A percentile compares a stretch with the other conserved stretches of the same genome.
phyloP scores from a whole-genome alignment of 2,888 invertebrate species.

The Calameuta idolon region DNA sequence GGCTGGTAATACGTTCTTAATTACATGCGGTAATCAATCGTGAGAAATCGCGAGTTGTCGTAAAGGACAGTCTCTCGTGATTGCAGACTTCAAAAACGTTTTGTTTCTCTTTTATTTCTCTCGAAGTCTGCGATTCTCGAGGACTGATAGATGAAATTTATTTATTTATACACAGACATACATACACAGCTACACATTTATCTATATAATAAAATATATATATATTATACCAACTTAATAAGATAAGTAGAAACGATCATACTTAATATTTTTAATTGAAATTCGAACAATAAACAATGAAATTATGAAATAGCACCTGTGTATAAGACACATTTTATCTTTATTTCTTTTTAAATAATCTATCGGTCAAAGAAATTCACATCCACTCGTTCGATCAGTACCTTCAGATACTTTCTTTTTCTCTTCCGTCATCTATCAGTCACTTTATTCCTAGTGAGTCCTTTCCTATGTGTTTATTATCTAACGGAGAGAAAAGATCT shows the following conservation, averaged over 20 bases:
- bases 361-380: too few species aligned
- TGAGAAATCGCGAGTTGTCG: not conserved
- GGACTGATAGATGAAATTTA: constrained; percentile 44
- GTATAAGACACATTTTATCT: not conserved
- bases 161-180: constrained; percentile 40
- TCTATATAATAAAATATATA: constrained; percentile 14
- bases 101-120: not conserved
- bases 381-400: not conserved
- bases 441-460: not conserved
- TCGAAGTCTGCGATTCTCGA: constrained; percentile 24
- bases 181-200: constrained; percentile 28
- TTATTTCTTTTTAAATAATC: not conserved
- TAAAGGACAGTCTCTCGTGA: not conserved
- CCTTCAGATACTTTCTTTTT: too few species aligned
- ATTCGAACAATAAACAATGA: not conserved
- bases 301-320: not conserved
- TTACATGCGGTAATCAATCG: not conserved
- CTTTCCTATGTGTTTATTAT: too few species aligned
- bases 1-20: not conserved
- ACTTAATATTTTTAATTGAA: constrained; percentile 46
- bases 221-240: constrained; percentile 36
- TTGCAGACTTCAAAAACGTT: not conserved
- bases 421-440: not conserved
- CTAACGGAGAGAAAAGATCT: too few species aligned
- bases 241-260: constrained; percentile 39